These are phyloP conservation scores for Channallabes apus DNA, from an alignment of 2,797 vertebrate genomes.

Conservation along the genomic window DNA sequence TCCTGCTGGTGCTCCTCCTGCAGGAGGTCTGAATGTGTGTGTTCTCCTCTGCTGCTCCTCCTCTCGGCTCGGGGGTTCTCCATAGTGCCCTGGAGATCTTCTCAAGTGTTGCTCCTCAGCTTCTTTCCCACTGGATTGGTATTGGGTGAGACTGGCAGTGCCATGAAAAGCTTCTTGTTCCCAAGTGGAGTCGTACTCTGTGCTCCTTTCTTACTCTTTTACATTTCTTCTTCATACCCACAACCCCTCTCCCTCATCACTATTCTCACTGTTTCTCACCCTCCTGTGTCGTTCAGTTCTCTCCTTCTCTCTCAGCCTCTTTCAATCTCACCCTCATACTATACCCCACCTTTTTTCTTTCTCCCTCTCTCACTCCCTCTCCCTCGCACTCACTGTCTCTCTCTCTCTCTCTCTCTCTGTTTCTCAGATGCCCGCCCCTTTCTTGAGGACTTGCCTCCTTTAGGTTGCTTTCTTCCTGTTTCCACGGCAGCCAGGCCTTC, in stretches of 20 bases:
- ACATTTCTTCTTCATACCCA: slow-evolving; percentile 32
- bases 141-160: slow-evolving; percentile 34
- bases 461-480: slow-evolving; percentile 58
- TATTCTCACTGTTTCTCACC: slow-evolving; percentile 40
- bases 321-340: slow-evolving; percentile 28
- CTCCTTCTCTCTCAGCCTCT: slow-evolving; percentile 39
- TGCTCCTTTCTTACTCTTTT: slow-evolving; percentile 23
- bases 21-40: slow-evolving; percentile 15
- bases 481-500: slow-evolving; percentile 65
- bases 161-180: slow-evolving; percentile 27
- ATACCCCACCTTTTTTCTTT: slow-evolving; percentile 45
- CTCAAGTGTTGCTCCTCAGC: slow-evolving; percentile 24
- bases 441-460: slow-evolving; percentile 32
- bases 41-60: slow-evolving; percentile 36
- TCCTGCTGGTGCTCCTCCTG: slow-evolving; percentile 38
- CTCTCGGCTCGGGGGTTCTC: slow-evolving; percentile 10
- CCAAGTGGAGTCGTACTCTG: slow-evolving; percentile 34
- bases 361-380: slow-evolving; percentile 31
- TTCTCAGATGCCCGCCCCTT: slow-evolving; percentile 38
- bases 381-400: slow-evolving; percentile 20
- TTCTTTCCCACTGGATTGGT: slow-evolving; percentile 40
- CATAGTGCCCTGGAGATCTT: slow-evolving; percentile 42
- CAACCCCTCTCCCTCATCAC: slow-evolving; percentile 44
- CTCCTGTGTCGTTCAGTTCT: slow-evolving; percentile 12
- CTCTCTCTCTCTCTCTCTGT: slow-evolving; percentile 48